Evolutionary conservation across 2,797 vertebrate species (phyloP), one percentile per base, ranked within the genome.

Genomic region (Erethizon dorsatum): DNA sequence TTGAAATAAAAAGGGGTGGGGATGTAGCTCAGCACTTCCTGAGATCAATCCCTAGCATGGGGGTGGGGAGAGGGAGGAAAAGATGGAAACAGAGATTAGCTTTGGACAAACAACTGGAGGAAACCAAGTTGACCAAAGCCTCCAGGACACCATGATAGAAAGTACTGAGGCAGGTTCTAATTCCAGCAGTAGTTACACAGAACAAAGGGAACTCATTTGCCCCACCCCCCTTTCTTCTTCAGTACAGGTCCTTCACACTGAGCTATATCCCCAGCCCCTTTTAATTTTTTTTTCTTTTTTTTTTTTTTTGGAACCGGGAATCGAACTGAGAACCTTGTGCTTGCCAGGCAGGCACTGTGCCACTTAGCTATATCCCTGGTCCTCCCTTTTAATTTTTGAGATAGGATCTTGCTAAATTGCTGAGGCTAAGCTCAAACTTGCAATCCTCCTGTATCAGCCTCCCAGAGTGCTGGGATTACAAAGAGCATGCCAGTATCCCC

Each of bases 51-150:
- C 24, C 20, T 47, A 75, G 22, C 22, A 75, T 75, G 8, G 69
- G 8, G 10, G 2, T 4, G 13, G 9, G 41, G 20, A 45, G 18
- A 7, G 2, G 6, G 90, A 92, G 89, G 88, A 89, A 59, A 61
- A 86, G 54, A 95, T 20, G 57, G 20, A 82, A 69, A 37, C 15
- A 69, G 33, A 67, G 33, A 69, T 69, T 69, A 37, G 6, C 65
- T 69, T 69, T 69, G 65, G 33, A 20, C n/a, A 77, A 28, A 96
- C 50, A 80, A 14, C 41, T 92, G 61, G 73, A 86, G 31, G 24
- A 85, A 96, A 86, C 2, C 54, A 93, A 96, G 50, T 33, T 57
- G 47, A 63, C 50, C 71, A 84, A 80, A 45, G 31, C 13, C 52
- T 88, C 69, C 17, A 92, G 47, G 33, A 14, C 10, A 77, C 24